These are phyloP conservation scores for Leptinotarsa rubiginosa DNA, from an alignment of 2,888 invertebrate species.

Conservation along the genomic window DNA sequence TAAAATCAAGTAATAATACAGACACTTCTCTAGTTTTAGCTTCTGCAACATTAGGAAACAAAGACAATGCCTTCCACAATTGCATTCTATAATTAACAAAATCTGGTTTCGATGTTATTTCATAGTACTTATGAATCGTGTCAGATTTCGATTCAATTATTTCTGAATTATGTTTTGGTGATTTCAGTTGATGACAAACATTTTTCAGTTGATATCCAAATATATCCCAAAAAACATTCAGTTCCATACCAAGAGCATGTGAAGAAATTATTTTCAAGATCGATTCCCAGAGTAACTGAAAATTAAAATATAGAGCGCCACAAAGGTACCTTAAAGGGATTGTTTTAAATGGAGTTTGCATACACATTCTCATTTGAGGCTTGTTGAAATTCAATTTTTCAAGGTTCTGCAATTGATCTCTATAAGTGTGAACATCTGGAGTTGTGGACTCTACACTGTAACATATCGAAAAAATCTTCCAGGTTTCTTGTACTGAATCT, in stretches of 20 bases:
- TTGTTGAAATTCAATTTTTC: conserved; percentile 79
- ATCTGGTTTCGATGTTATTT: conserved; percentile 74
- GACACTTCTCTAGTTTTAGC: conserved; percentile 84
- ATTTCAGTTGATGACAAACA: conserved; percentile 67
- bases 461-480: conserved; percentile 76
- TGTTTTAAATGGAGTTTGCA: conserved; percentile 71
- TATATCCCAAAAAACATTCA: conserved; percentile 79
- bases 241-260: conserved; percentile 74
- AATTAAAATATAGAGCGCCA: conserved; percentile 87
- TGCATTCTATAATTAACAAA: conserved; percentile 81
- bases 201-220: conserved; percentile 73
- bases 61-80: conserved; percentile 83
- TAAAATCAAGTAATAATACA: conserved; percentile 83
- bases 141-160: conserved; percentile 54
- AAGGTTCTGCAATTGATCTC: conserved; percentile 80
- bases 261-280: conserved; percentile 79
- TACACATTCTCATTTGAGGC: conserved; percentile 68
- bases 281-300: conserved; percentile 91
- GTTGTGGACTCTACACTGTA: conserved; percentile 78
- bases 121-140: conserved; percentile 55
- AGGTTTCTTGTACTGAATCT: conserved; percentile 65
- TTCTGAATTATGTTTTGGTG: conserved; percentile 41
- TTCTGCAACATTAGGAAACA: conserved; percentile 82
- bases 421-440: conserved; percentile 81
- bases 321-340: conserved; percentile 83